A percentile compares a stretch with the other conserved stretches of the same genome.
Evolutionary conservation across 2,888 invertebrate genomes (phyloP).

Genomic region (Eulithis testata): DNA sequence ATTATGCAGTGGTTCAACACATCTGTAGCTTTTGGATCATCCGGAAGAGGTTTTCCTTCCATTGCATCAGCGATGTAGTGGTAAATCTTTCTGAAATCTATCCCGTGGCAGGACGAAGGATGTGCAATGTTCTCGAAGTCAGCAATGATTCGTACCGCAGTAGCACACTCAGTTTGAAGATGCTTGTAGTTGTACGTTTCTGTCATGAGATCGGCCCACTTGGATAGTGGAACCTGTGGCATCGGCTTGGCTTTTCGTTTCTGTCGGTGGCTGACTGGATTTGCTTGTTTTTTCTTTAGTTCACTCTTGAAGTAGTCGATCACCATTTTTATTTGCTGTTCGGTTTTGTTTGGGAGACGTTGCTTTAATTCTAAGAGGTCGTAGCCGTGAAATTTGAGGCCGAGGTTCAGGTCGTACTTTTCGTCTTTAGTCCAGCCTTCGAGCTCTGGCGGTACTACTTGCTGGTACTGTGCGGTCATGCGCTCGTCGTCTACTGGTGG

Average conservation of each 20-base stretch:
- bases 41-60: conserved; percentile 64
- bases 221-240: conserved; percentile 56
- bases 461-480: conserved; percentile 14
- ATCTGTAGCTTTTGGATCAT: conserved; percentile 49
- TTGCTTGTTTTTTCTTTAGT: conserved; percentile 37
- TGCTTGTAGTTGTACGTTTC: conserved; percentile 57
- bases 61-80: conserved; percentile 68
- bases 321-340: conserved; percentile 54
- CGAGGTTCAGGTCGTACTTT: conserved; percentile 58
- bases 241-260: conserved; percentile 25
- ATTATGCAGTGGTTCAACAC: conserved; percentile 65
- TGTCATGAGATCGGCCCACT: conserved; percentile 66
- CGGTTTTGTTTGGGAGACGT: conserved; percentile 54
- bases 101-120: conserved; percentile 49
- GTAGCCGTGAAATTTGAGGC: conserved; percentile 55
- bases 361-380: conserved; percentile 48
- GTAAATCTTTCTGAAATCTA: conserved; percentile 68
- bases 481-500: background rate
- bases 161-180: conserved; percentile 62
- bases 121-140: conserved; percentile 66
- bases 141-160: conserved; percentile 69
- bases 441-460: conserved; percentile 10
- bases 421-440: conserved; percentile 67
- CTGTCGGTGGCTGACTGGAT: background rate
- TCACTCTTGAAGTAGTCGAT: conserved; percentile 55